A percentile compares a stretch with the other conserved stretches of the same genome.
These are phyloP conservation scores for Anagrus nilaparvatae DNA, from an alignment of 1,140 invertebrate species.

Conservation along the genomic window DNA sequence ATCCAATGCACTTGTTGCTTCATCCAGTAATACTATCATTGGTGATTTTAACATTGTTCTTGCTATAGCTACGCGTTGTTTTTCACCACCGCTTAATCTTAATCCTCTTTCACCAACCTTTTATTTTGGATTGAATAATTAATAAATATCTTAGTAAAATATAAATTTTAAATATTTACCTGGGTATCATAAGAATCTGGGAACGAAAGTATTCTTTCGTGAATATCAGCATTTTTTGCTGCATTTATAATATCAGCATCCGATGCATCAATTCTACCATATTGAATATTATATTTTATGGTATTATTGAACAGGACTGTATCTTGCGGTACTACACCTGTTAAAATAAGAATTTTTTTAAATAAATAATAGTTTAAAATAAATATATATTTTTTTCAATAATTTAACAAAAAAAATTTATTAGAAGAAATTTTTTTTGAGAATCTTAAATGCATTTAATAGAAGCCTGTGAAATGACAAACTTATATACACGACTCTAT, in stretches of 20 bases:
- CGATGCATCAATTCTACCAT: constrained; percentile 69
- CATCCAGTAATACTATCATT: constrained; percentile 77
- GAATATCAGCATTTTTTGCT: constrained; percentile 86
- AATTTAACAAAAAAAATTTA: constrained; percentile 7
- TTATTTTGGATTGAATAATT: constrained; percentile 8
- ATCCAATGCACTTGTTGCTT: constrained; percentile 79
- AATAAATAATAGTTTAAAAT: background rate
- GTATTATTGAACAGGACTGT: constrained; percentile 95
- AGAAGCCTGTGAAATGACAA: background rate
- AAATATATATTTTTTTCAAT: constrained; percentile 4
- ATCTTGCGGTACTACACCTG: constrained; percentile 89
- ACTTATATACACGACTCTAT: background rate
- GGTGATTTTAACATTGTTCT: constrained; percentile 82
- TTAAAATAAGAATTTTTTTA: constrained; percentile 1
- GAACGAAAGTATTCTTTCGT: constrained; percentile 81
- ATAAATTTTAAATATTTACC: constrained; percentile 38
- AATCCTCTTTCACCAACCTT: constrained; percentile 72
- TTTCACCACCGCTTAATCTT: constrained; percentile 79
- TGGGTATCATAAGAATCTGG: constrained; percentile 80
- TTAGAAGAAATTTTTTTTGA: background rate
- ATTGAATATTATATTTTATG: constrained; percentile 93
- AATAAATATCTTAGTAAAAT: constrained; percentile 6
- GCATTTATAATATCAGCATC: constrained; percentile 81
- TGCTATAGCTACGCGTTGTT: constrained; percentile 88
- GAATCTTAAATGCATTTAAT: background rate